Conservation (phyloP, 2,113 vertebrate species). For the Anthoscopus minutus region DNA sequence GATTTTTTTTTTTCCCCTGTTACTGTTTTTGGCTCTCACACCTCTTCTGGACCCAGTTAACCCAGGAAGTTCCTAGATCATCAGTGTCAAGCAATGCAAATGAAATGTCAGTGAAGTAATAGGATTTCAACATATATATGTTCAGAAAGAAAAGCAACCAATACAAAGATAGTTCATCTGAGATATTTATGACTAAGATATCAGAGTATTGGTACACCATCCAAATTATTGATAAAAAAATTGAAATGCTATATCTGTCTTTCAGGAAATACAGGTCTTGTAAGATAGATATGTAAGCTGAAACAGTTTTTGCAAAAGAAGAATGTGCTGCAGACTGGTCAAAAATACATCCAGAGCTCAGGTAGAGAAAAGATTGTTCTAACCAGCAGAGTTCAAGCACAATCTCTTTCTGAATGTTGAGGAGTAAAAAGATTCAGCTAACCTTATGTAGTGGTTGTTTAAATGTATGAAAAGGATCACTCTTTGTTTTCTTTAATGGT, state of each 20-base stretch:
- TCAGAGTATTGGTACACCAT: background rate
- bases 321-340: background rate
- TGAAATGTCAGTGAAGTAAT: background rate
- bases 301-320: background rate
- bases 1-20: accelerated
- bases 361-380: background rate
- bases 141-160: background rate
- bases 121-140: background rate
- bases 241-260: background rate
- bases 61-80: background rate
- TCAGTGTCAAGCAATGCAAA: background rate
- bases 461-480: background rate
- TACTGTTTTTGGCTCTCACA: background rate
- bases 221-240: background rate
- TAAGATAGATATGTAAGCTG: background rate
- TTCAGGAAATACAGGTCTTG: background rate
- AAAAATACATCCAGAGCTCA: background rate
- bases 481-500: background rate
- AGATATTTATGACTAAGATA: background rate
- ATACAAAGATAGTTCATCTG: background rate
- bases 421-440: background rate
- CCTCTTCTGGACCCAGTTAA: background rate
- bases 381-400: background rate
- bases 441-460: background rate
- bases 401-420: background rate